Percentiles rank a stretch among this genome's conserved stretches.
Conservation (phyloP, 2,888 invertebrate species). For the Mesodorylaimus sp. region DNA sequence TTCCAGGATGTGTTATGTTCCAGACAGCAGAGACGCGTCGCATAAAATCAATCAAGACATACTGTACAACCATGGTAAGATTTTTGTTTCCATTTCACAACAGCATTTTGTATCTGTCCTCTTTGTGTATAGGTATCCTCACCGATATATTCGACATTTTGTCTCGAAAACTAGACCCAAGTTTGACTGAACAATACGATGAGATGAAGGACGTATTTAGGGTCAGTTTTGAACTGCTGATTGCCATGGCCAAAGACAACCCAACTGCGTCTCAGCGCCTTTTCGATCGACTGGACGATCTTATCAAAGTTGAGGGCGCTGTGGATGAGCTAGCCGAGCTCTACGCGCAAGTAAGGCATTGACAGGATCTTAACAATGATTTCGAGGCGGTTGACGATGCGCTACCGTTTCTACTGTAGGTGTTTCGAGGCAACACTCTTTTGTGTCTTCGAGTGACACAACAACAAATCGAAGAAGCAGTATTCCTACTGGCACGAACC, state of each 20-base stretch:
- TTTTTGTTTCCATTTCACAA: no score
- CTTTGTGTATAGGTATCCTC: no score
- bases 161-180: no score
- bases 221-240: conserved; percentile 6
- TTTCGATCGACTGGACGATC: conserved; percentile 5
- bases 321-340: conserved; percentile 10
- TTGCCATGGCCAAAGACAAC: neutral
- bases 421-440: conserved; percentile 30
- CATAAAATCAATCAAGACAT: conserved; percentile 35
- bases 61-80: conserved; percentile 32
- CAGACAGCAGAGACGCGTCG: conserved; percentile 27
- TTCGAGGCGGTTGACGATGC: no score
- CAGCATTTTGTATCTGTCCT: no score
- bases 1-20: conserved; percentile 29
- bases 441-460: conserved; percentile 30
- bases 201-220: neutral
- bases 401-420: conserved; percentile 18
- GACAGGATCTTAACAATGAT: no score
- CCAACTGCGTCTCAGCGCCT: conserved; percentile 2
- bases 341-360: conserved; percentile 10
- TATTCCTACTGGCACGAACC: conserved; percentile 27
- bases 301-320: conserved; percentile 1
- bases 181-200: no score
- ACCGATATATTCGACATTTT: no score
- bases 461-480: conserved; percentile 29